Evolutionary conservation across 2,888 invertebrate species (phyloP), one percentile per base, ranked within the genome.

Genomic region (Phalangium opilio): DNA sequence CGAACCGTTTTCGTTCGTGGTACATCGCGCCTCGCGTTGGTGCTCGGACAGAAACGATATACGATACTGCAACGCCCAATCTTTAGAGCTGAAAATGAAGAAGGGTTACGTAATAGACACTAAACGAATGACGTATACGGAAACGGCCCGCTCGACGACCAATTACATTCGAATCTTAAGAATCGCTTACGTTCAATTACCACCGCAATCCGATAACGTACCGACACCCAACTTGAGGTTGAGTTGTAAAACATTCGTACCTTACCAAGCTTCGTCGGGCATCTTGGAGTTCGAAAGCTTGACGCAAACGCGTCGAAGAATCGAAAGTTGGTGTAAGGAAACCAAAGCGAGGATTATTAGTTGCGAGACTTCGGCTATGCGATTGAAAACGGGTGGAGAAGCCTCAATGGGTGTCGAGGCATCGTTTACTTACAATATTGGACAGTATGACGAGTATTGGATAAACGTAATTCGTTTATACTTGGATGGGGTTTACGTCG

Each of bases 1-100:
- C 21, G 57, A 58, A 41, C 41, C 48, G 4, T 55, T 56, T 39
- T 51, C 51, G 2, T 48, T 38, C 20, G 34, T 53, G 10, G 42
- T 58, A 3, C 15, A 41, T 2, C 45, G 49, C 20, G 58, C 58
- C 3, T 56, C 56, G 1, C 35, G 42, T 18, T 58, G 58, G 58
- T 53, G 53, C 14, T 11, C 41, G 8, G 43, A 38, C 10, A 53
- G 53, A 45, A 14, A 32, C n/a, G 43, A 35, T 2, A n/a, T 57
- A 17, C 41, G 48, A 36, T 44, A 56, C 36, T 51, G 52, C 46
- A 56, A 57, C 44, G 50, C 49, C 12, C 57, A 57, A 34, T 51
- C 56, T 2, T 12, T 57, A 3, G 55, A 54, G 47, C 41, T 56
- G 1, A 57, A 56, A 43, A 36, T 53, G n/a, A 55, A 52, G 43